Base-by-base conservation (phyloP, 2,113 vertebrate genomes). In the Melanerpes formicivorus region DNA sequence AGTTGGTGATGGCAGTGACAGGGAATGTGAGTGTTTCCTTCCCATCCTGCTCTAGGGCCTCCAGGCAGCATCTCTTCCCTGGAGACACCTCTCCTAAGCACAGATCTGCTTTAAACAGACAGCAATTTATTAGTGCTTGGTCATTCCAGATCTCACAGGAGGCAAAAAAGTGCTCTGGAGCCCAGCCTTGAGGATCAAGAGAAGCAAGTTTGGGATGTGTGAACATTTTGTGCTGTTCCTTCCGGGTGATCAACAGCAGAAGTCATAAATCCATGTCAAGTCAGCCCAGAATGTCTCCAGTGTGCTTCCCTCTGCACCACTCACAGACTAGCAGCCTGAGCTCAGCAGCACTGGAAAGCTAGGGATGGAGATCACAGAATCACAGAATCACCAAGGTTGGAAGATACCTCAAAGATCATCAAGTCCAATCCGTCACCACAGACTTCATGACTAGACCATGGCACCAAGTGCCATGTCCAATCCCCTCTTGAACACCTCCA, bases 21-120 rank as follows among this genome's bases (percentile, higher is more conserved):
- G 54, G 44, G 25, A 13, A 7, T 3, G 0, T 5, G 3, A 40
- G 7, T 2, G 1, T 11, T 25, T 1, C 0, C 5, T 18, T 18
- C 18, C 10, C 17, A 0, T 9, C 62, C 37, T 56, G 32, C 63
- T 10, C 37, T 4, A 18, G 58, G 7, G 3, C 13, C 26, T 14
- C 11, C 69, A 6, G 58, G 74, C 6, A 30, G 11, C 56, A n/a
- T 5, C 34, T 34, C 1, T 15, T 22, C 65, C 52, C 7, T 21
- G 3, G 0, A 0, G 40, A 26, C 15, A 5, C 14, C 8, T 18
- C 37, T 56, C 26, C 0, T 25, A 18, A 34, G 2, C 22, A 10
- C 4, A 19, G 52, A 14, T 4, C 1, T 2, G 46, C 19, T 5
- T 50, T 66, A 26, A 32, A 80, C 63, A 32, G 3, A 11, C 62